Evolutionary conservation across 2,797 vertebrate genomes (phyloP).

Genomic region (Gambelia wislizenii): DNA sequence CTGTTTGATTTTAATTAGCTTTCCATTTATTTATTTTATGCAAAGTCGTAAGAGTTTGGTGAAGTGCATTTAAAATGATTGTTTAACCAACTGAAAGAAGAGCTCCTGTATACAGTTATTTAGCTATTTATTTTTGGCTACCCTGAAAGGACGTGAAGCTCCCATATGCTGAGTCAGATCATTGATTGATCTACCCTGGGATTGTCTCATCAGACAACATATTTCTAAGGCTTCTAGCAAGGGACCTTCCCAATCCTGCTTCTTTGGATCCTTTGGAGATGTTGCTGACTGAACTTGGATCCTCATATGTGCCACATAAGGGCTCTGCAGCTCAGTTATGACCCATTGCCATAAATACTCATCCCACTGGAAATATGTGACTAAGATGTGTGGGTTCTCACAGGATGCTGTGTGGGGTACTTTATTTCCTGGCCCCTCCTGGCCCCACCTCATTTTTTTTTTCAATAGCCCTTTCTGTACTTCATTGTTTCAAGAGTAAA

Average conservation of each 20-base stretch:
- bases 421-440: neutral
- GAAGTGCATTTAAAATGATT: neutral
- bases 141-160: neutral
- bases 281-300: neutral
- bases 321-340: neutral
- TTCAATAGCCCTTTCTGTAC: neutral
- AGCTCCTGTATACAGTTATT: neutral
- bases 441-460: too few relatives aligned
- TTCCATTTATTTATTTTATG: neutral
- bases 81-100: neutral
- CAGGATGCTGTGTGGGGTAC: neutral
- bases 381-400: slow-evolving; percentile 31
- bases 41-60: too few relatives aligned
- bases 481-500: too few relatives aligned
- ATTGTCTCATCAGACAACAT: too few relatives aligned
- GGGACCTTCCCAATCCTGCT: neutral
- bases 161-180: neutral
- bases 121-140: neutral
- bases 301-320: neutral
- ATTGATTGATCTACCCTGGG: neutral
- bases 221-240: neutral
- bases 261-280: neutral
- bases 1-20: neutral
- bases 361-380: neutral
- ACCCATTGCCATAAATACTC: slow-evolving; percentile 12